Conservation (phyloP, 2,113 vertebrate genomes). For the Engystomops pustulosus region DNA sequence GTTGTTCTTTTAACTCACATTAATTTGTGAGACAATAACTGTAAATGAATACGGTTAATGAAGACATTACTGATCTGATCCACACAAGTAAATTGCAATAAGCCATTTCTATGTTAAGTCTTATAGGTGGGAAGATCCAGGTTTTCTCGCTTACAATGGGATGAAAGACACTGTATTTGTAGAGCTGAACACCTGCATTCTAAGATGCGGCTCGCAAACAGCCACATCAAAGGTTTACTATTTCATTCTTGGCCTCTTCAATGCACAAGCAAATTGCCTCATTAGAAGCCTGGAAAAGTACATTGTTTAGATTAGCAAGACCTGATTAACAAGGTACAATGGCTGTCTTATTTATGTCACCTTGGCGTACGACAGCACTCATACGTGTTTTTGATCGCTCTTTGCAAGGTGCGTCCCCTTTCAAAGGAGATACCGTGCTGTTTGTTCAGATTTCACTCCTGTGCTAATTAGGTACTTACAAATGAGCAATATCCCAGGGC, state of each 20-base stretch:
- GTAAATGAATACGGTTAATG: constrained; percentile 35
- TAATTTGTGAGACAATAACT: constrained; percentile 40
- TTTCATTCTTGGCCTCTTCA: constrained; percentile 80
- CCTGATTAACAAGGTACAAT: constrained; percentile 79
- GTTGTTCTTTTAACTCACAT: constrained; percentile 2
- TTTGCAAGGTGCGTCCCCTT: constrained; percentile 81
- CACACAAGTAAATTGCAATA: constrained; percentile 73
- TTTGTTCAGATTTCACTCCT: constrained; percentile 62
- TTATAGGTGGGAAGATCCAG: constrained; percentile 71
- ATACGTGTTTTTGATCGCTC: constrained; percentile 69
- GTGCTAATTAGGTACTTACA: constrained; percentile 82
- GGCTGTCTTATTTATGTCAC: constrained; percentile 71
- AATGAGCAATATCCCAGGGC: constrained; percentile 64
- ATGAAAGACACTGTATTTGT: constrained; percentile 78
- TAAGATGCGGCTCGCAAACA: constrained; percentile 81
- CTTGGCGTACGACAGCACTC: constrained; percentile 75
- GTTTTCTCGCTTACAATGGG: constrained; percentile 74
- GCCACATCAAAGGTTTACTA: constrained; percentile 83
- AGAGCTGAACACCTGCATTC: constrained; percentile 77
- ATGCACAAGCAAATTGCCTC: constrained; percentile 81
- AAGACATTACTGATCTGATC: constrained; percentile 73
- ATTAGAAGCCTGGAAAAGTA: constrained; percentile 82
- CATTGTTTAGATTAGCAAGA: constrained; percentile 81
- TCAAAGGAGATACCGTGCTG: constrained; percentile 70
- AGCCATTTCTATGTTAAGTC: constrained; percentile 63